These are phyloP conservation scores for Cloeon dipterum DNA, from an alignment of 2,888 invertebrate genomes.

Conservation along the genomic window DNA sequence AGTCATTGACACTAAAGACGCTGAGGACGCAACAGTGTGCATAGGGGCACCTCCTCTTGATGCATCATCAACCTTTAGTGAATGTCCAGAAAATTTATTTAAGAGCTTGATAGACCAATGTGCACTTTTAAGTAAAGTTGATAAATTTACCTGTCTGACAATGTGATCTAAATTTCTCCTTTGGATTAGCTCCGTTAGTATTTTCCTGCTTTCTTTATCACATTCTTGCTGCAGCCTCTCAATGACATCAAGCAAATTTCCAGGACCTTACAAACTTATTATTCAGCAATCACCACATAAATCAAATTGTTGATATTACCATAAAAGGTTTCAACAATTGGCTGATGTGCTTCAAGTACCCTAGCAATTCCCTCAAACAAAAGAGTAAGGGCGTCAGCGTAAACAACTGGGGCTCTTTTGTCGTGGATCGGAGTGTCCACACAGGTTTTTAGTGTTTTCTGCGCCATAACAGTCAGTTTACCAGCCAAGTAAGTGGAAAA, in stretches of 20 bases:
- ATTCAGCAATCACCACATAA: no score
- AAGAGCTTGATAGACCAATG: background rate
- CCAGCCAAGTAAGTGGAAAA: constrained; percentile 69
- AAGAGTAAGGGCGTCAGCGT: constrained; percentile 63
- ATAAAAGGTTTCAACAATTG: constrained; percentile 72
- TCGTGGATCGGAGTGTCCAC: constrained; percentile 38
- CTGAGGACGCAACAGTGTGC: background rate
- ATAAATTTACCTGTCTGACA: background rate
- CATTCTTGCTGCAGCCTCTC: constrained; percentile 55
- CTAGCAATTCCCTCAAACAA: constrained; percentile 69
- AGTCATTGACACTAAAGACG: background rate
- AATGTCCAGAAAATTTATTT: background rate
- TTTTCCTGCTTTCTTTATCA: constrained; percentile 30
- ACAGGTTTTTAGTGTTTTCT: constrained; percentile 44
- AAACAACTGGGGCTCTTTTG: constrained; percentile 50
- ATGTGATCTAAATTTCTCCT: constrained; percentile 2
- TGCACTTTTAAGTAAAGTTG: no score
- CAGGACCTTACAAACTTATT: constrained; percentile 26
- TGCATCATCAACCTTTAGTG: background rate
- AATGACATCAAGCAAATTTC: constrained; percentile 45
- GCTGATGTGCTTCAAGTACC: constrained; percentile 67
- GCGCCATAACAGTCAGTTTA: constrained; percentile 44
- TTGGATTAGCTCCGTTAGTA: constrained; percentile 3
- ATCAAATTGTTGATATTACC: constrained; percentile 21
- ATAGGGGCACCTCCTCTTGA: background rate